A percentile compares a stretch with the other conserved stretches of the same genome.
These are phyloP conservation scores for Corythornis madagascariensis DNA, from an alignment of 2,113 vertebrate species.

Conservation along the genomic window DNA sequence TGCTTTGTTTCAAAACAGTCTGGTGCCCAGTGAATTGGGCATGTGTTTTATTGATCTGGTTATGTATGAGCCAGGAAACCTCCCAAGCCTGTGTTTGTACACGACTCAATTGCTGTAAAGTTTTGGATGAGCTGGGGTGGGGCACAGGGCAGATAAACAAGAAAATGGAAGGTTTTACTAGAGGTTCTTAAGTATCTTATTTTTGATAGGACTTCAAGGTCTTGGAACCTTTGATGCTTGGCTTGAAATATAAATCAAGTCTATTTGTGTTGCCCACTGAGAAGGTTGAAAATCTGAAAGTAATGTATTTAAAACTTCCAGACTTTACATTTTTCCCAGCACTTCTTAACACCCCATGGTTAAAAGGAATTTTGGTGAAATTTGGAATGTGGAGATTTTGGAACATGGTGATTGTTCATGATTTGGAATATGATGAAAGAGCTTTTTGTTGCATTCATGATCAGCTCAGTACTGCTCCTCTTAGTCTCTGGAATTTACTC, in stretches of 20 bases:
- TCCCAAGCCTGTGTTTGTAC: background rate
- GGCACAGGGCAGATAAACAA: background rate
- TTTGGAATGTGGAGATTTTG: background rate
- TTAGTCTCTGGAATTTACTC: background rate
- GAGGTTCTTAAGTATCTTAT: background rate
- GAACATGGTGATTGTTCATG: background rate
- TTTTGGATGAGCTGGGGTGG: background rate
- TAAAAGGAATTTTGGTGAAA: background rate
- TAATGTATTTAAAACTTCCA: background rate
- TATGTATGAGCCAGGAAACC: slow-evolving; percentile 3
- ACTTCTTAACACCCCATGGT: background rate
- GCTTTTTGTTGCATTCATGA: background rate
- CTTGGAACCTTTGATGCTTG: background rate
- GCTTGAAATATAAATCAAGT: background rate
- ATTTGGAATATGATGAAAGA: background rate
- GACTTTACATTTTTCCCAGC: background rate
- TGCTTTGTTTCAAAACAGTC: slow-evolving; percentile 14
- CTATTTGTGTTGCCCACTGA: background rate
- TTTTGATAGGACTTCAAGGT: background rate
- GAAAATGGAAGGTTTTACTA: background rate
- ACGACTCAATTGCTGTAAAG: background rate
- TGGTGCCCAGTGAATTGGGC: background rate
- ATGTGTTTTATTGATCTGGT: slow-evolving; percentile 28
- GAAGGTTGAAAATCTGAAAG: background rate
- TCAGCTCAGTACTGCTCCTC: background rate